phyloP scores from a whole-genome alignment of 2,888 invertebrate genomes.

The Neoascia interrupta region DNA sequence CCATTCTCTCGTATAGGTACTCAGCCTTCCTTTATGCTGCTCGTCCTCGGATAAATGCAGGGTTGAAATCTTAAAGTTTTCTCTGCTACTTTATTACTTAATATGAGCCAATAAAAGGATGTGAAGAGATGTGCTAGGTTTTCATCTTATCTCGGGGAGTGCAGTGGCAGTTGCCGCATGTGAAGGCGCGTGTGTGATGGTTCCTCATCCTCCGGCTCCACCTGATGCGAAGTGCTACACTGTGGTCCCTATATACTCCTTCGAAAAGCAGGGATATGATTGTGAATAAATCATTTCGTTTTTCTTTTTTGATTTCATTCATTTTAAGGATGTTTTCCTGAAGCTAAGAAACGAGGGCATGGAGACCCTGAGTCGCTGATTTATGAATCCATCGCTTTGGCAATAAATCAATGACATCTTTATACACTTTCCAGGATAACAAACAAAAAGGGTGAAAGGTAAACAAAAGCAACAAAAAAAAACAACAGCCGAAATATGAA shows the following conservation, averaged over 20 bases:
- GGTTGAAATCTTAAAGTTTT: constrained; percentile 53
- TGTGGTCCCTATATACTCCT: not conserved
- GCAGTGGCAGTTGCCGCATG: constrained; percentile 11
- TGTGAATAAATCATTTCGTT: constrained; percentile 28
- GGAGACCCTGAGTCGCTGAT: constrained; percentile 18
- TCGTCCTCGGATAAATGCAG: constrained; percentile 30
- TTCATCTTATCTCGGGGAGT: constrained; percentile 34
- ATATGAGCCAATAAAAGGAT: constrained; percentile 52
- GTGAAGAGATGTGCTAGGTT: constrained; percentile 21
- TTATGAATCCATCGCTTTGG: constrained; percentile 21
- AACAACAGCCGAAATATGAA: not conserved
- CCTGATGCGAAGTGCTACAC: constrained; percentile 22
- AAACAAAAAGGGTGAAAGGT: not conserved
- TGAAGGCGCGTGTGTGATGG: constrained; percentile 4
- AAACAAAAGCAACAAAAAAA: not conserved
- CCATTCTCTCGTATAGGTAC: constrained; percentile 17
- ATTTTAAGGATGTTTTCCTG: not conserved
- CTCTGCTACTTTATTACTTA: constrained; percentile 51
- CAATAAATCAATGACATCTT: constrained; percentile 33
- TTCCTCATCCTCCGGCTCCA: constrained; percentile 7
- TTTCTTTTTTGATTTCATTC: not conserved
- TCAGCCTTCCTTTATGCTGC: not conserved
- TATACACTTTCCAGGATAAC: not conserved
- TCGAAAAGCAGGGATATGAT: not conserved
- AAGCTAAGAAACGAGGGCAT: not conserved